A percentile compares a stretch with the other conserved stretches of the same genome.
These are phyloP conservation scores for Andrena trimmerana DNA, from an alignment of 2,888 invertebrate genomes.

Conservation along the genomic window DNA sequence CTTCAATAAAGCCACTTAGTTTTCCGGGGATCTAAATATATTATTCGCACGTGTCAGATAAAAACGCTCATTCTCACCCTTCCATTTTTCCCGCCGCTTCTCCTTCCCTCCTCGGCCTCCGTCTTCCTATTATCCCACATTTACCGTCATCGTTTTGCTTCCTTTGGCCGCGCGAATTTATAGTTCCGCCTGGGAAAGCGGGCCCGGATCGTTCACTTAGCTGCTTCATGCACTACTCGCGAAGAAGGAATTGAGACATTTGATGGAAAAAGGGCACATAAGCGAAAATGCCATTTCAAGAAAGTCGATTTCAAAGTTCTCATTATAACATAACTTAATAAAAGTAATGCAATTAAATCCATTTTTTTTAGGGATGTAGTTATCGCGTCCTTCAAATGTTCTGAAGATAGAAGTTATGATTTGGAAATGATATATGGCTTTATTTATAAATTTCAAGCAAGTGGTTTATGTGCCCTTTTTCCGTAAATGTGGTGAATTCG, in stretches of 20 bases:
- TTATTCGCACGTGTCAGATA: conserved; percentile 37
- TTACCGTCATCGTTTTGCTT: not conserved
- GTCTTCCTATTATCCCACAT: not conserved
- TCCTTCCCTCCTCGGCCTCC: not conserved
- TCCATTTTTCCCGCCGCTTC: not conserved
- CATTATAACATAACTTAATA: no score
- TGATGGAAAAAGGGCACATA: no score
- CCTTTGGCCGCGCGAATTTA: conserved; percentile 37
- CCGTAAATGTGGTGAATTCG: no score
- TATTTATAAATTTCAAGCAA: no score
- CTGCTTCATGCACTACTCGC: conserved; percentile 25
- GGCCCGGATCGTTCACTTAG: conserved; percentile 1
- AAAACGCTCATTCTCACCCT: conserved; percentile 14
- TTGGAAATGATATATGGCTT: no score
- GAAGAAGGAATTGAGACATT: conserved; percentile 18
- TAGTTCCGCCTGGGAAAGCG: conserved; percentile 35
- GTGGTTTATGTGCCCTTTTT: no score
- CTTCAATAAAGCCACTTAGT: conserved; percentile 61
- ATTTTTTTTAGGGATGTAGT: no score
- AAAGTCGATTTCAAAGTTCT: no score
- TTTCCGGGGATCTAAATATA: conserved; percentile 50
- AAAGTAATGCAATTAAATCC: no score
- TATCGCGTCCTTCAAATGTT: no score
- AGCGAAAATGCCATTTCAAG: no score
- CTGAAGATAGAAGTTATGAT: no score